These are phyloP conservation scores for western clawed frog (Xenopus tropicalis) DNA, from an alignment of 2,113 vertebrate species.

Conservation along the genomic window DNA sequence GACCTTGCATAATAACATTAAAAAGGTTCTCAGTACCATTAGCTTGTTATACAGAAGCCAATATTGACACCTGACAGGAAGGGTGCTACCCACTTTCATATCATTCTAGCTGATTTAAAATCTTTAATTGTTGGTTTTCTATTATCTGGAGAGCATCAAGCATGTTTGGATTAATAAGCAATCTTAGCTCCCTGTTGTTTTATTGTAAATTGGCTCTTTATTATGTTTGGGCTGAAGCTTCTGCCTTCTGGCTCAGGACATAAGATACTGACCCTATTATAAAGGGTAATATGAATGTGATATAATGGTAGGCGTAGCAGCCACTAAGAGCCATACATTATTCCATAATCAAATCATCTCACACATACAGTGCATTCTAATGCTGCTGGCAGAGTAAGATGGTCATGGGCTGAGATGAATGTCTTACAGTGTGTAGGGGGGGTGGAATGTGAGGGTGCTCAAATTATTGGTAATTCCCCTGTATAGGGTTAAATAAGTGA, in stretches of 20 bases:
- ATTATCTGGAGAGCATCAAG: not conserved
- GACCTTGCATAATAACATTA: too few relatives aligned
- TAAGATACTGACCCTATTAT: not conserved
- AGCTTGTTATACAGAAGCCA: not conserved
- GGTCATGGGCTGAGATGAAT: too few relatives aligned
- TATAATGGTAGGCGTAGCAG: not conserved
- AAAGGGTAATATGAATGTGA: not conserved
- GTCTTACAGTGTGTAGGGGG: too few relatives aligned
- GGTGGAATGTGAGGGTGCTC: too few relatives aligned
- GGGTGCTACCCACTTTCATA: not conserved
- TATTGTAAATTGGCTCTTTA: not conserved
- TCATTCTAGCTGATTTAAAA: not conserved
- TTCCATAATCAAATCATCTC: not conserved
- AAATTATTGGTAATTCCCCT: too few relatives aligned
- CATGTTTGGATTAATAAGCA: not conserved
- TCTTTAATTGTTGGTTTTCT: not conserved
- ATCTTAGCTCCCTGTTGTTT: not conserved
- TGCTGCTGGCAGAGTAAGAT: too few relatives aligned
- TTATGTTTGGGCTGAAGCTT: not conserved
- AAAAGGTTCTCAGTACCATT: not conserved
- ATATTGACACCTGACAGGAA: not conserved
- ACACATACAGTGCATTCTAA: too few relatives aligned
- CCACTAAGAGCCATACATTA: not conserved
- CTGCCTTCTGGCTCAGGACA: not conserved
- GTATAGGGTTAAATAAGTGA: too few relatives aligned